A percentile compares a stretch with the other conserved stretches of the same genome.
Evolutionary conservation across 2,113 vertebrate genomes (phyloP).

Genomic region (Melospiza georgiana): DNA sequence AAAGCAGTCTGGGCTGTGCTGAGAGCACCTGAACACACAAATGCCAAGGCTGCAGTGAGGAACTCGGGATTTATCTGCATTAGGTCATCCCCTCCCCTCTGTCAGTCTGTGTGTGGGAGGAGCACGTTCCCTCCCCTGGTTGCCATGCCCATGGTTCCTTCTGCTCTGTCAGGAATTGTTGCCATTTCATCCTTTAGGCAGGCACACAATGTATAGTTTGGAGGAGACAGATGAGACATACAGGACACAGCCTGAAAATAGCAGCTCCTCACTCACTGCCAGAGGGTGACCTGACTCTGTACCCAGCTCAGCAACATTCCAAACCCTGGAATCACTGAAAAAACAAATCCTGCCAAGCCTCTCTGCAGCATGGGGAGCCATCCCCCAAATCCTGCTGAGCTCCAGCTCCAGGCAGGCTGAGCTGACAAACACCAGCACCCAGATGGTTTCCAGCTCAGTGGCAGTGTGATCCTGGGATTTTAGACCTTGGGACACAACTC

Average conservation of each 20-base stretch:
- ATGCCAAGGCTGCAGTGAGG: not conserved
- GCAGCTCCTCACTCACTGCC: not conserved
- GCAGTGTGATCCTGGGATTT: not conserved
- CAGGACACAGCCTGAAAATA: not conserved
- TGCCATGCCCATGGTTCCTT: conserved; percentile 6
- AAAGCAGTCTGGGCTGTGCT: fast-evolving
- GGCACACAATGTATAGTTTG: not conserved
- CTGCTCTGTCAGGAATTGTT: conserved; percentile 24
- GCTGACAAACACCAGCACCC: not conserved
- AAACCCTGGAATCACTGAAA: not conserved
- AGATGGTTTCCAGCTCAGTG: not conserved
- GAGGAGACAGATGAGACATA: not conserved
- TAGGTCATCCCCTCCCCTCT: conserved; percentile 5
- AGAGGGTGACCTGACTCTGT: not conserved
- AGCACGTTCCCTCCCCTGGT: not conserved
- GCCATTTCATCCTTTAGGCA: conserved; percentile 6
- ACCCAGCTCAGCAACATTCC: not conserved
- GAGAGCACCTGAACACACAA: not conserved
- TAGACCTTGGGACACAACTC: not conserved
- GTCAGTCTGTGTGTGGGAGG: not conserved
- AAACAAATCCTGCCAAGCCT: not conserved
- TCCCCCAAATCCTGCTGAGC: not conserved
- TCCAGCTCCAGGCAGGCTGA: not conserved
- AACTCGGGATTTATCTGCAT: not conserved
- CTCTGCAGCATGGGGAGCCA: not conserved